Evolutionary conservation across 1,140 invertebrate species (phyloP), one percentile per base, ranked within the genome.

Genomic region (Drosophila burlai): DNA sequence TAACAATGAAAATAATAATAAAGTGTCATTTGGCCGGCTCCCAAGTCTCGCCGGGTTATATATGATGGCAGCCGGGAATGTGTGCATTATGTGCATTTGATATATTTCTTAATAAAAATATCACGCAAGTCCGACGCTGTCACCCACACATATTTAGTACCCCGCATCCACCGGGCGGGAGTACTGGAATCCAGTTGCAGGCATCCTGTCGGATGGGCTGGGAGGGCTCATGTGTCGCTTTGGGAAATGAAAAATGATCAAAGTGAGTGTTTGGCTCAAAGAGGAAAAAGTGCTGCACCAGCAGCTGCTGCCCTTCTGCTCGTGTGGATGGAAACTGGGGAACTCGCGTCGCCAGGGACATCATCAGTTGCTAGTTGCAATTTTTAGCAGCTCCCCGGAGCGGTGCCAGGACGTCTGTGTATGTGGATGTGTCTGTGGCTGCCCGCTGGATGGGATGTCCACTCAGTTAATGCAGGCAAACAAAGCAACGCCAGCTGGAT

Each of bases 101-200:
- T 86, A 83, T 80, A 89, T 86, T 86, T 86, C 84, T 86, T 89
- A 86, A 86, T 86, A 89, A 86, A 86, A 86, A 80, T 86, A 86
- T 80, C 75, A 71, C 69, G 69, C 79, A 86, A 81, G 75, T 81
- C 66, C 81, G 71, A 84, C 81, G 65, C 69, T 81, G 78, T 71
- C 69, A 85, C 55, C 47, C 72, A 29, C 63, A 43, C 54, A 57
- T 57, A 40, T 24, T 57, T 57, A 57, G 54, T 57, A 42, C 54
- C 64, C 47, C 61, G 45, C 61, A 45, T 40, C 54, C 50, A 66
- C 38, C 16, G 58, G 57, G 42, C 58, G 31, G 36, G 34, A 47
- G 57, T 72, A 42, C 58, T n/a, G 54, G 63, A 66, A 77, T 49
- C 38, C 47, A 60, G 43, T 43, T 58, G 63, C 67, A 73, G 57